Base-by-base conservation (phyloP, 2,888 invertebrate species). In the Microplitis deprimator region DNA sequence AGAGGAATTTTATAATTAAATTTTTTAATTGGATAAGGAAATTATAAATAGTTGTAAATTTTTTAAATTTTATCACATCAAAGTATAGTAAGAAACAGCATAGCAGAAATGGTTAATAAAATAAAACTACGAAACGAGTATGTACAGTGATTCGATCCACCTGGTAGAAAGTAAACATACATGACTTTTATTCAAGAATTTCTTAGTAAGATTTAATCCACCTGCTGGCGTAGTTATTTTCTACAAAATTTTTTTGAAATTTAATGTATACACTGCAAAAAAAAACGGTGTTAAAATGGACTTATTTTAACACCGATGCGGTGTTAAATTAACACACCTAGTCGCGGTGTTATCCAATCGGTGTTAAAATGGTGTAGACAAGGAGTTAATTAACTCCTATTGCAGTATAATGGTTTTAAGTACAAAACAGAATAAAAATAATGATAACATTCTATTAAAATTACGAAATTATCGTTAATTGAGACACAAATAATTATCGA, bases 141-240 rank as follows among this genome's bases (percentile, higher is more conserved):
- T 79, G 79, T 73, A 73, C 77, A 81, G 84, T 87, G 87, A 87
- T 87, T 84, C 77, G 81, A 80, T 84, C 87, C 86, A 87, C 87
- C 87, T 87, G 87, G 87, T 82, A 73, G 82, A 84, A 86, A 82
- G 81, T 86, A 87, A 87, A 87, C 86, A 86, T 79, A 76, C 77
- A 79, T 77, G 79, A 80, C 62, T 62, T 62, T 50, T 50, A 50
- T 50, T 50, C 8, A 13, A 80, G 82, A 80, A 81, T 81, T 79
- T 76, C 77, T 81, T 78, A 81, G 79, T 72, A 40, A 82, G 85
- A 85, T 80, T 84, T 82, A 82, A 84, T 84, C 85, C 85, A 86
- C 84, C 85, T 86, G 85, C 85, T 82, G 73, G 83, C 62, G 41
- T 60, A 41, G 82, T 83, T 85, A 87, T 81, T 85, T 85, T 84